These are phyloP conservation scores for Aradophagus sp. DNA, from an alignment of 1,140 invertebrate species.

Conservation along the genomic window DNA sequence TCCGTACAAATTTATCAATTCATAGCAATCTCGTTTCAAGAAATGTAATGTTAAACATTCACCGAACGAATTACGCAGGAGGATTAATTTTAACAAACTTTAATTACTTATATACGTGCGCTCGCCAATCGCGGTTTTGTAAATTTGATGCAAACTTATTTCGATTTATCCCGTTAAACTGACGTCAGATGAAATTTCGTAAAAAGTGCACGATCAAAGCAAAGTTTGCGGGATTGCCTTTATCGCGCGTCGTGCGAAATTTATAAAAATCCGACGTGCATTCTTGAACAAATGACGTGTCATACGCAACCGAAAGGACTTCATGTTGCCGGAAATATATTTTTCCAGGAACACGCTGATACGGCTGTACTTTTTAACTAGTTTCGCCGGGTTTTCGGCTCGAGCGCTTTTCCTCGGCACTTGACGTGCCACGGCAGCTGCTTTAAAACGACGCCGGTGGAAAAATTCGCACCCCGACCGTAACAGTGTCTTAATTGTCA, in stretches of 20 bases:
- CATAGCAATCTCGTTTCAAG: too few relatives aligned
- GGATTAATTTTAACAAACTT: too few relatives aligned
- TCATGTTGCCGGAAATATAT: slow-evolving; percentile 46
- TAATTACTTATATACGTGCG: too few relatives aligned
- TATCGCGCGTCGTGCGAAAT: slow-evolving; percentile 10
- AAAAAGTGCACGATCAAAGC: slow-evolving; percentile 1
- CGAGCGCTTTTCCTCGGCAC: slow-evolving; percentile 9
- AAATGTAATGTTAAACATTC: too few relatives aligned
- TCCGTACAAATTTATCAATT: too few relatives aligned
- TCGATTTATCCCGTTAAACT: slow-evolving; percentile 1
- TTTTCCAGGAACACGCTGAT: slow-evolving; percentile 42
- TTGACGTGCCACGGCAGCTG: too few relatives aligned
- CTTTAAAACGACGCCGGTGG: slow-evolving; percentile 6
- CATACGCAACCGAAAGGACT: slow-evolving; percentile 41
- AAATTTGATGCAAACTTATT: too few relatives aligned
- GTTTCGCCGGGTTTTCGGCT: slow-evolving; percentile 26
- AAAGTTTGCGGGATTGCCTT: slow-evolving; percentile 2
- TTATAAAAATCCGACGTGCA: slow-evolving; percentile 23
- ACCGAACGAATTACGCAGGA: too few relatives aligned
- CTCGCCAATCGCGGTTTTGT: too few relatives aligned
- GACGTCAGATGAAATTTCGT: neutral
- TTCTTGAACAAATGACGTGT: slow-evolving; percentile 39
- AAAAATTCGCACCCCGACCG: slow-evolving; percentile 11
- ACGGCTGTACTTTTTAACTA: slow-evolving; percentile 46
- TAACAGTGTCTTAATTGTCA: slow-evolving; percentile 1